Conservation (phyloP, 2,797 vertebrate species). For the Sphenopsis melanotis region DNA sequence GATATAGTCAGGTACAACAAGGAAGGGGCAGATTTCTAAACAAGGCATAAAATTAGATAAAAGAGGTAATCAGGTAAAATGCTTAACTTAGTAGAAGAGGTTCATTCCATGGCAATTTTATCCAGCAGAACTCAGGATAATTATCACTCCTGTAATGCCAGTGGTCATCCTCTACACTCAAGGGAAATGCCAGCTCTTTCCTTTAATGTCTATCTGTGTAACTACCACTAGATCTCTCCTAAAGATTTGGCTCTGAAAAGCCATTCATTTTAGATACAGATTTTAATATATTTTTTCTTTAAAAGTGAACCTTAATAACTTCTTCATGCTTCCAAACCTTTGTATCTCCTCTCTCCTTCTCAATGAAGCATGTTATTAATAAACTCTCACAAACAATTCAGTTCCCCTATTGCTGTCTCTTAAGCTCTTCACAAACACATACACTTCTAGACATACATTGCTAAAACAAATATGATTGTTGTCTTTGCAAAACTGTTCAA, state of each 20-base stretch:
- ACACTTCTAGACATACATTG: not conserved
- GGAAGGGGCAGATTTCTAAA: not conserved
- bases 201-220: not conserved
- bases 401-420: not conserved
- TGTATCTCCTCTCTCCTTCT: not conserved
- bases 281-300: not conserved
- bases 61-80: not conserved
- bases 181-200: not conserved
- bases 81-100: not conserved
- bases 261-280: not conserved
- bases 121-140: not conserved
- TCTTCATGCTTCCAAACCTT: not conserved
- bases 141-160: not conserved
- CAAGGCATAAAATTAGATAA: not conserved
- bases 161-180: not conserved
- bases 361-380: not conserved
- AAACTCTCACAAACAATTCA: not conserved
- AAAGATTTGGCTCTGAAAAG: not conserved
- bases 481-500: not conserved
- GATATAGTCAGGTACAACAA: not conserved
- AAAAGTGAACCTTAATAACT: not conserved
- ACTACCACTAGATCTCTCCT: not conserved
- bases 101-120: not conserved
- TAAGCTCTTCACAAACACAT: not conserved
- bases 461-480: not conserved